These are phyloP conservation scores for Nasonia longicornis DNA, from an alignment of 1,140 invertebrate genomes.

Conservation along the genomic window DNA sequence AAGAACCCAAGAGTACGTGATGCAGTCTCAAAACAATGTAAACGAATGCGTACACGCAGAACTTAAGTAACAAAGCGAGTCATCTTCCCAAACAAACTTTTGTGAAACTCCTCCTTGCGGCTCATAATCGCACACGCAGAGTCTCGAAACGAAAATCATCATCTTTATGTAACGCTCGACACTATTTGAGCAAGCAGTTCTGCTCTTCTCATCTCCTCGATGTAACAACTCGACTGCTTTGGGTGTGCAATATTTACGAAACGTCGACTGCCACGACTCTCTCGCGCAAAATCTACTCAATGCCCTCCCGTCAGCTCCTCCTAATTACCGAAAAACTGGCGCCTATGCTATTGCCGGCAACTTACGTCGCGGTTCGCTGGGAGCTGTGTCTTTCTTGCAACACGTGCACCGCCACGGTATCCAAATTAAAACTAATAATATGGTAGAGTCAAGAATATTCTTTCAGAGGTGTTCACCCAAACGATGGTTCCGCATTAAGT, in stretches of 20 bases:
- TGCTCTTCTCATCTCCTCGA: not conserved
- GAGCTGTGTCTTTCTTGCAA: no score
- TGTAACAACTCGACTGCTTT: slow-evolving; percentile 9
- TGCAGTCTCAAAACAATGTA: not conserved
- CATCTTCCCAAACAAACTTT: not conserved
- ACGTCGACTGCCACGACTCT: not conserved
- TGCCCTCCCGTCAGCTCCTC: not conserved
- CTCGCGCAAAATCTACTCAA: slow-evolving; percentile 17
- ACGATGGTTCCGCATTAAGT: no score
- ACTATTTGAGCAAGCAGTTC: slow-evolving; percentile 28
- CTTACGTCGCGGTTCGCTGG: no score
- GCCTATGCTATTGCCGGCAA: no score
- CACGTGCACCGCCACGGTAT: no score
- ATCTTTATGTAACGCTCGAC: slow-evolving; percentile 34
- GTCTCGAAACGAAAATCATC: slow-evolving; percentile 37
- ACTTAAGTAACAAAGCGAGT: slow-evolving; percentile 6
- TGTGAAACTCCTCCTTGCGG: not conserved
- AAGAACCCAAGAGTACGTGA: no score
- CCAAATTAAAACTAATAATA: no score
- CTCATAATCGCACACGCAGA: not conserved
- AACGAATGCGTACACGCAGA: not conserved
- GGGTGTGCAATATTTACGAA: slow-evolving; percentile 28
- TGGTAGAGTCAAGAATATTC: no score
- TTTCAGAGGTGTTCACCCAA: no score
- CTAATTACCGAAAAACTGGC: not conserved